A percentile compares a stretch with the other conserved stretches of the same genome.
These are phyloP conservation scores for Anarhynchus alexandrinus DNA, from an alignment of 2,113 vertebrate genomes.

Conservation along the genomic window DNA sequence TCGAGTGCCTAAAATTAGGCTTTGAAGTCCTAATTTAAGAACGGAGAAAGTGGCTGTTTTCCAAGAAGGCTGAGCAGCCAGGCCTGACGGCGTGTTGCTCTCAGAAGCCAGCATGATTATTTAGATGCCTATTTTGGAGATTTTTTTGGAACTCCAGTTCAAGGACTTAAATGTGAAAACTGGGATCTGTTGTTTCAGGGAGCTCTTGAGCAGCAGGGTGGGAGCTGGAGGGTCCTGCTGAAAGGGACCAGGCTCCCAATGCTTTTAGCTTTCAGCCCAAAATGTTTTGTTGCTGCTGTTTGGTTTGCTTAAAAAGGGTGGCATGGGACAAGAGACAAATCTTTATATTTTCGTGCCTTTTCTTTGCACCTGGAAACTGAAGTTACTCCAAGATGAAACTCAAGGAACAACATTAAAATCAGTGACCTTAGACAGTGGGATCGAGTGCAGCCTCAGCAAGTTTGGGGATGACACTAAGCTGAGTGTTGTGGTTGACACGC, in stretches of 20 bases:
- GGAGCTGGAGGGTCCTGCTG: background rate
- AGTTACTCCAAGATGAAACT: background rate
- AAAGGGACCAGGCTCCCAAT: background rate
- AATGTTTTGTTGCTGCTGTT: background rate
- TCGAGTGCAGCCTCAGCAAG: fast-evolving
- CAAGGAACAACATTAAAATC: background rate
- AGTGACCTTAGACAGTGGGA: background rate
- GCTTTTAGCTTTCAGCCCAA: background rate
- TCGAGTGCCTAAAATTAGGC: conserved; percentile 19
- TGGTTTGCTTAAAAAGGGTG: background rate
- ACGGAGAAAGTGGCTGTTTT: conserved; percentile 3
- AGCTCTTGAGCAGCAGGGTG: background rate
- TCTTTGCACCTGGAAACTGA: background rate
- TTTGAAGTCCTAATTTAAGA: conserved; percentile 1
- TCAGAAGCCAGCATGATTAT: background rate
- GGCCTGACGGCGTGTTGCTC: background rate
- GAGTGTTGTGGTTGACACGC: fast-evolving
- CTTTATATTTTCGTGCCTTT: background rate
- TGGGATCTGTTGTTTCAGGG: background rate
- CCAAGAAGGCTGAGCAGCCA: background rate
- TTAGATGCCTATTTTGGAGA: conserved; percentile 35
- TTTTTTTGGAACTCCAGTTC: background rate
- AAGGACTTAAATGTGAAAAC: background rate
- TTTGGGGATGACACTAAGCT: background rate
- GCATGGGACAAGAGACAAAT: background rate